Evolutionary conservation across 2,797 vertebrate species (phyloP).

Genomic region (Spinus pinus): DNA sequence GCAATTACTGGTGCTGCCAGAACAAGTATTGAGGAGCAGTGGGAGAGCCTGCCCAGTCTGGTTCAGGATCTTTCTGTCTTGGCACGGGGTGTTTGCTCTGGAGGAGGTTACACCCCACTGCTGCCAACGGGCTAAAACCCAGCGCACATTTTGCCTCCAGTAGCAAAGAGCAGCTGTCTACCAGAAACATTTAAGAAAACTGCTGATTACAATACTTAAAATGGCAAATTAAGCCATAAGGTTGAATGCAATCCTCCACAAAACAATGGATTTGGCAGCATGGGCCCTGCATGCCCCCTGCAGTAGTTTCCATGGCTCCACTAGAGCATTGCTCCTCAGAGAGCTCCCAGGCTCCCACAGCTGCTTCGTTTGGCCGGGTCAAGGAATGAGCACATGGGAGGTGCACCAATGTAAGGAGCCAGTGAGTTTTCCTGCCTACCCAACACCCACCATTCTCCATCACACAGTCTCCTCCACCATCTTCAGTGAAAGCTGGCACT

Average conservation of each 20-base stretch:
- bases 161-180: background rate
- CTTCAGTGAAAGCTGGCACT: accelerated
- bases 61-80: background rate
- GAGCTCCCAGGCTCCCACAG: background rate
- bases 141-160: accelerated
- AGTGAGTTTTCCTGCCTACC: background rate
- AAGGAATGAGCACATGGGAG: accelerated
- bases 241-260: background rate
- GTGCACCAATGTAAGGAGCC: accelerated
- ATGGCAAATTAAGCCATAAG: background rate
- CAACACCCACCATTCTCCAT: background rate
- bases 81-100: background rate
- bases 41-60: background rate
- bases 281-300: accelerated
- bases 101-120: background rate
- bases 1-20: background rate
- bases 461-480: accelerated
- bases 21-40: background rate
- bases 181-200: background rate
- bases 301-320: background rate
- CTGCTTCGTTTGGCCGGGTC: too few species aligned
- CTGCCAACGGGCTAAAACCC: background rate
- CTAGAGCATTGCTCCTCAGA: accelerated
- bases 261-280: background rate
- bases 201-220: background rate